Percentiles rank a stretch among this genome's conserved stretches.
Evolutionary conservation across 2,797 vertebrate genomes (phyloP).

Genomic region (Dendrocincla fuliginosa): DNA sequence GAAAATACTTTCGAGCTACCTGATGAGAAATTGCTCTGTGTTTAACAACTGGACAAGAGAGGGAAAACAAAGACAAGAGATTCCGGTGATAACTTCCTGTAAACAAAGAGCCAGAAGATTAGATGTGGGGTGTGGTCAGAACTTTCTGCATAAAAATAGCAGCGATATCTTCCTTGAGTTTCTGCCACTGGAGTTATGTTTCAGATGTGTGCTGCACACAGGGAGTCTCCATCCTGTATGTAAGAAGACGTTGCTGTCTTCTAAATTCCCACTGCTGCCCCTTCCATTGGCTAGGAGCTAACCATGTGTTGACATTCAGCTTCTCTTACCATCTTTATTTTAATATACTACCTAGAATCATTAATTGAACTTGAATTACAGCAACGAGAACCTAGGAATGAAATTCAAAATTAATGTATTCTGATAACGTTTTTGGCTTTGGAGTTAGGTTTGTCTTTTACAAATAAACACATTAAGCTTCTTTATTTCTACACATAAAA

Average conservation of each 20-base stretch:
- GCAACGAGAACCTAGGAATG: not conserved
- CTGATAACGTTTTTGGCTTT: not conserved
- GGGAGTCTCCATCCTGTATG: not conserved
- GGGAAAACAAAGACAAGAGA: not conserved
- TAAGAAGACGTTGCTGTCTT: accelerated
- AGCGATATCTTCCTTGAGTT: not conserved
- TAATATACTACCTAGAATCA: not conserved
- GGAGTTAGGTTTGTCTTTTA: not conserved
- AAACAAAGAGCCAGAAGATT: not conserved
- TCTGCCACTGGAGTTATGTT: not conserved
- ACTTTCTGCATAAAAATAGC: not conserved
- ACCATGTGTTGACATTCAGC: not conserved
- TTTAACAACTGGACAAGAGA: not conserved
- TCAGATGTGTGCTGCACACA: not conserved
- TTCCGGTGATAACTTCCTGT: not conserved
- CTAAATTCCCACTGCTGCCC: not conserved
- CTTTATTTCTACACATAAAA: not conserved
- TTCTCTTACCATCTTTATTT: not conserved
- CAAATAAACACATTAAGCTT: not conserved
- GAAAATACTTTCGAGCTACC: not conserved
- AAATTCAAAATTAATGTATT: not conserved
- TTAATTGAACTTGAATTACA: not conserved
- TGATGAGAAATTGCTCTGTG: not conserved
- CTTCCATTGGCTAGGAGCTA: not conserved
- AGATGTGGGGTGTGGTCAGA: not conserved